Evolutionary conservation across 2,797 vertebrate species (phyloP).

Genomic region (Sebastes trivittatus): DNA sequence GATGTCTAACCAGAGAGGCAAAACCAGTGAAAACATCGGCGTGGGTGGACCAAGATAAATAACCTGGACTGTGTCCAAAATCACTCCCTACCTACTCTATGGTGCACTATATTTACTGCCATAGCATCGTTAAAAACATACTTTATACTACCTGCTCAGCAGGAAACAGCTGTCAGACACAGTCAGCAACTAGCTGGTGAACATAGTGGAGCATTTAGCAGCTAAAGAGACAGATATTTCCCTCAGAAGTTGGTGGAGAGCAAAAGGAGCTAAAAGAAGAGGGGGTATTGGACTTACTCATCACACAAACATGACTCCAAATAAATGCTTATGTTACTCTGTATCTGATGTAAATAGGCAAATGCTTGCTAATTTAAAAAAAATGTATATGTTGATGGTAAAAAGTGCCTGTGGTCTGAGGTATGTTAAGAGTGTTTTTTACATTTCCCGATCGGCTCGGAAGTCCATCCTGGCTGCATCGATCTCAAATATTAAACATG

Average conservation of each 20-base stretch:
- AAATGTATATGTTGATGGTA: background rate
- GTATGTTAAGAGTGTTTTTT: too few relatives aligned
- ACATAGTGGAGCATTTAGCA: background rate
- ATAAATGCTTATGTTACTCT: background rate
- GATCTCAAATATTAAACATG: too few relatives aligned
- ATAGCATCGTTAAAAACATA: background rate
- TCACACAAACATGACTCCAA: background rate
- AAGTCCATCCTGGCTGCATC: too few relatives aligned
- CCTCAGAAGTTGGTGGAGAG: background rate
- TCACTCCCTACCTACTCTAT: background rate
- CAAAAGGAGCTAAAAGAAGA: background rate
- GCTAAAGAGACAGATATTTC: background rate
- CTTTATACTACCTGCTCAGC: background rate
- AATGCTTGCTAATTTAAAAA: background rate
- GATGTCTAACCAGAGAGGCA: background rate
- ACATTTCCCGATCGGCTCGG: fast-evolving
- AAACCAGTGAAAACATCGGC: background rate
- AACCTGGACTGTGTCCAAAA: background rate
- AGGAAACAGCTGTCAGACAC: background rate
- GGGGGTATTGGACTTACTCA: background rate
- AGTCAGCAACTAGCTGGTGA: background rate
- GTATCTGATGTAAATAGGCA: background rate
- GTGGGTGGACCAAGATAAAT: slow-evolving; percentile 1
- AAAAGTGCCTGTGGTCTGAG: too few relatives aligned
- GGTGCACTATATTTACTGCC: background rate